Conservation (phyloP, 2,113 vertebrate genomes). For the Spea multiplicata region DNA sequence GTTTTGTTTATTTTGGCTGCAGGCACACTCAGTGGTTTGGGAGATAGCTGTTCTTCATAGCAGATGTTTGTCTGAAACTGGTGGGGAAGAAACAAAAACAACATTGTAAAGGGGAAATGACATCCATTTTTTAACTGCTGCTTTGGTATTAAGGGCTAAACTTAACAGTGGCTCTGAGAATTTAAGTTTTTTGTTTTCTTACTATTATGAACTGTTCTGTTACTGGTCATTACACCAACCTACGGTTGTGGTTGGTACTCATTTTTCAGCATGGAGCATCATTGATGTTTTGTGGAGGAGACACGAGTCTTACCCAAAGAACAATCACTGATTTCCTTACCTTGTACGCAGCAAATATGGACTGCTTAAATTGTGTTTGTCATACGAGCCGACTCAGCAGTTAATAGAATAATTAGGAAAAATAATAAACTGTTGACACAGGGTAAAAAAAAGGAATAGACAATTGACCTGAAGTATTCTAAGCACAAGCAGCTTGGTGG, state of each 20-base stretch:
- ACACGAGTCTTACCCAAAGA: neutral
- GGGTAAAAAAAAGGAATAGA: no score
- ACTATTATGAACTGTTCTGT: slow-evolving; percentile 29
- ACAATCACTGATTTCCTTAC: no score
- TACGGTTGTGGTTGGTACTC: neutral
- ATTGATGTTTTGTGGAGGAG: neutral
- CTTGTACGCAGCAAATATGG: no score
- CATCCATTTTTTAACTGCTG: slow-evolving; percentile 67
- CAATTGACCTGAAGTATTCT: no score
- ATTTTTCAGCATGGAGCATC: neutral
- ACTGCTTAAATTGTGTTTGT: no score
- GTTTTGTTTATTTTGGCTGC: slow-evolving; percentile 97
- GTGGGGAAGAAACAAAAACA: slow-evolving; percentile 98
- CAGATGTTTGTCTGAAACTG: slow-evolving; percentile 98
- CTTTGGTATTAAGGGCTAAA: slow-evolving; percentile 64
- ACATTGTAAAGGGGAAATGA: slow-evolving; percentile 85
- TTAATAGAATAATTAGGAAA: no score
- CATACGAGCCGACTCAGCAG: no score
- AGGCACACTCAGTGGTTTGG: slow-evolving; percentile 85
- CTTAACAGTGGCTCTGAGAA: slow-evolving; percentile 55
- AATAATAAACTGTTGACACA: no score
- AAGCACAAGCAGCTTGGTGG: no score
- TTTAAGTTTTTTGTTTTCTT: slow-evolving; percentile 44
- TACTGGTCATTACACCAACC: slow-evolving; percentile 37
- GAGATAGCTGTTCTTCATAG: slow-evolving; percentile 96